A percentile compares a stretch with the other conserved stretches of the same genome.
Evolutionary conservation across 2,113 vertebrate genomes (phyloP).

Genomic region (Grammomys surdaster): DNA sequence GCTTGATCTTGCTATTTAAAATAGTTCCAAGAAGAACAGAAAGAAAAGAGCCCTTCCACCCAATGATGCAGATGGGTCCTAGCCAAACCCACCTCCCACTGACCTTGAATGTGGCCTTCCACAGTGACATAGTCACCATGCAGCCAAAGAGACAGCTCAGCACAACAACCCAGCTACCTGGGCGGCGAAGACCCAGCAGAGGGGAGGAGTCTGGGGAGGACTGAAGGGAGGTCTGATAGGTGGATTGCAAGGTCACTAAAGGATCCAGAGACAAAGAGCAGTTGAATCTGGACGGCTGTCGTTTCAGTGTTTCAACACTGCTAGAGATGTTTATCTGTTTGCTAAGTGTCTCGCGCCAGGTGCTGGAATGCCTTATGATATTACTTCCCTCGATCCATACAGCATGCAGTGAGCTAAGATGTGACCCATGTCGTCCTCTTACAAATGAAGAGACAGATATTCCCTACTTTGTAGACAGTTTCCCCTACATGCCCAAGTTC

Average conservation of each 20-base stretch:
- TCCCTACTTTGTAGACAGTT: neutral
- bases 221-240: too few relatives aligned
- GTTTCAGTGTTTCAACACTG: neutral
- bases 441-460: neutral
- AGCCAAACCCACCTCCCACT: neutral
- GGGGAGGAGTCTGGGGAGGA: neutral
- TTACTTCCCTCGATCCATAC: neutral
- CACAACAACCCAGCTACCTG: too few relatives aligned
- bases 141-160: neutral
- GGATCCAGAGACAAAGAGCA: neutral
- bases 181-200: neutral
- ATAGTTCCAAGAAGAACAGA: slow-evolving; percentile 40
- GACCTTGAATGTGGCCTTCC: neutral
- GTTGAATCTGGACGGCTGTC: neutral
- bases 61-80: slow-evolving; percentile 39
- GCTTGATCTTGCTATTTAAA: slow-evolving; percentile 78
- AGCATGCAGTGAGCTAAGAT: neutral
- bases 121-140: rapidly evolving
- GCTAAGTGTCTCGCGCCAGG: neutral
- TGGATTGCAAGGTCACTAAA: neutral
- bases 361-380: neutral
- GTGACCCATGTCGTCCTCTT: neutral
- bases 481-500: neutral
- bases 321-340: neutral
- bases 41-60: neutral